Base-by-base conservation (phyloP, 2,113 vertebrate species). In the Periophthalmodon schlosseri region DNA sequence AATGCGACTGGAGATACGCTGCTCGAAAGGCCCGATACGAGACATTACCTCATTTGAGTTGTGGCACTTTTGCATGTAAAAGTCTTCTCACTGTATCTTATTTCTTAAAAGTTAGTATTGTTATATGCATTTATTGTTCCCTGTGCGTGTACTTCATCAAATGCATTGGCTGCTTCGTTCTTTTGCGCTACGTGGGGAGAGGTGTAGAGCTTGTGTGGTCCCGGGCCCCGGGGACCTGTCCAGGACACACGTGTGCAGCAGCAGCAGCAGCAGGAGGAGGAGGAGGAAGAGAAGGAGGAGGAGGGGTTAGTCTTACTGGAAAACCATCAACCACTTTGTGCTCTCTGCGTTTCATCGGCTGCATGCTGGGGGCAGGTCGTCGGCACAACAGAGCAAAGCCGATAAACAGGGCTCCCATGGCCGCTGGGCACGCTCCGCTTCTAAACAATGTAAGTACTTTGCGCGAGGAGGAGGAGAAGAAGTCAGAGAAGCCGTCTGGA, bases 161-260 rank as follows among this genome's bases (percentile, higher is more conserved):
- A 57, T 75, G 16, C 21, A 52, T 67, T 73, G 77, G 74, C 36
- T 72, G 66, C 1, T 71, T 54, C 67, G 74, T 63, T 74, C 47
- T 60, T 70, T 79, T 75, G 74, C 73, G 69, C 80, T 63, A 61
- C 36, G 65, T 52, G 86, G 70, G 67, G 84, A 77, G 69, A 68
- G 80, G 80, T 78, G 73, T 39, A 39, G 73, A 86, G 89, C 93
- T 92, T 94, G 94, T 94, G 94, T 94, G 94, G 93, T 94, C 94
- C 77, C 36, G 21, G 65, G 86, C 91, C 92, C 92, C 85, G 50
- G 87, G 92, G 93, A 91, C 82, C 89, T 80, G 91, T 92, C 88
- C 84, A 88, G 87, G 92, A 87, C 92, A 91, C 91, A 94, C 89
- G 88, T 93, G 91, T 91, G 88, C 89, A 88, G 88, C 91, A 91